Evolutionary conservation across 2,113 vertebrate genomes (phyloP).

Genomic region (Laterallus jamaicensis): DNA sequence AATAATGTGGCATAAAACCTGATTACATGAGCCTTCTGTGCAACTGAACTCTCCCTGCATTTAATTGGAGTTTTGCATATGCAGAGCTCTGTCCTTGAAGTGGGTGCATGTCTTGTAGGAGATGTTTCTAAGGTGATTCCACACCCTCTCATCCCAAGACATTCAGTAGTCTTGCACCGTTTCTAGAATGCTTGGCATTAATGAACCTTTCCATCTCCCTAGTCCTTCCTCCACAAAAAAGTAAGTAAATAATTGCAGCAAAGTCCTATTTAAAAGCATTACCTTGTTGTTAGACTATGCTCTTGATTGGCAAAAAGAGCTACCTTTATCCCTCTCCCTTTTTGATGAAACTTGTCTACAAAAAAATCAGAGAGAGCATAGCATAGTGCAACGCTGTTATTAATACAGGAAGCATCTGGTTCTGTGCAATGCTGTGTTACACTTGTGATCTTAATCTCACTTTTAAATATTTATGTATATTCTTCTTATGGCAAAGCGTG

Average conservation of each 20-base stretch:
- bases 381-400: background rate
- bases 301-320: background rate
- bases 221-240: background rate
- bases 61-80: background rate
- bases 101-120: background rate
- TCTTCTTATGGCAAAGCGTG: background rate
- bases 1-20: background rate
- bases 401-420: constrained; percentile 5
- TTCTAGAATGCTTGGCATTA: background rate
- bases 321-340: background rate
- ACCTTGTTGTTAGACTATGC: background rate
- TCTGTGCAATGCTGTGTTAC: background rate
- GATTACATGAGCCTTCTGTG: background rate
- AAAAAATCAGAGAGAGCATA: background rate
- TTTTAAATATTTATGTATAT: background rate
- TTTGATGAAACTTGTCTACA: background rate
- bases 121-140: background rate
- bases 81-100: background rate
- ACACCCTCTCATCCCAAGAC: background rate
- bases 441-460: constrained; percentile 3
- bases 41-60: background rate
- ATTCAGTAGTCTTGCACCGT: background rate
- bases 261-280: background rate
- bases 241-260: background rate
- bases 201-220: background rate